These are phyloP conservation scores for Archivesica marissinica DNA, from an alignment of 1,140 invertebrate genomes.

Conservation along the genomic window DNA sequence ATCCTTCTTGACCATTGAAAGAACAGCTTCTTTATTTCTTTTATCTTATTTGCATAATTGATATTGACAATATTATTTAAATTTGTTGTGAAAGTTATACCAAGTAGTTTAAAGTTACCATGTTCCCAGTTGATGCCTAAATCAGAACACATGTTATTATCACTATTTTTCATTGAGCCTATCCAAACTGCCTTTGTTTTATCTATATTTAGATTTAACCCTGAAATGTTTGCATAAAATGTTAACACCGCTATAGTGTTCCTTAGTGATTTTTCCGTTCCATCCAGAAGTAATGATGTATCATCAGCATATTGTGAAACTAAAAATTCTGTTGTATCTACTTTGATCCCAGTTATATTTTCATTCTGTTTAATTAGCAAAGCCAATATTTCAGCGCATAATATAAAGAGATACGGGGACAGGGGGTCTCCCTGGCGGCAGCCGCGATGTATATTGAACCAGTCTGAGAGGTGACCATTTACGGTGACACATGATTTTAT, in stretches of 20 bases:
- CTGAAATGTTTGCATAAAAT: neutral
- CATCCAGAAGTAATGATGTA: neutral
- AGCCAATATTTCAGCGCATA: constrained; percentile 37
- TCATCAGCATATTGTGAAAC: constrained; percentile 37
- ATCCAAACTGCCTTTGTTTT: neutral
- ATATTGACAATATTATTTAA: too few species aligned
- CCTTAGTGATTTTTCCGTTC: constrained; percentile 23
- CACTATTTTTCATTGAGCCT: neutral
- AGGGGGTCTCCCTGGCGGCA: constrained; percentile 12
- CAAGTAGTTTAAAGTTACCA: neutral
- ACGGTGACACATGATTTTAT: constrained; percentile 15
- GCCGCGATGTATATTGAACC: constrained; percentile 13
- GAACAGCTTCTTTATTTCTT: too few species aligned
- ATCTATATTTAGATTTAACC: neutral
- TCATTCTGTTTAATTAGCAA: constrained; percentile 16
- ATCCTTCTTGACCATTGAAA: too few species aligned
- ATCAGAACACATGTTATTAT: neutral
- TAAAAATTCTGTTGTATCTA: constrained; percentile 6
- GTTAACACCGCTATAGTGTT: neutral
- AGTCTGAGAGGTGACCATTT: constrained; percentile 20
- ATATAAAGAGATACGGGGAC: constrained; percentile 10
- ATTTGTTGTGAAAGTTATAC: neutral
- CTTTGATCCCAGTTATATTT: constrained; percentile 27
- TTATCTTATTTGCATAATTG: too few species aligned
- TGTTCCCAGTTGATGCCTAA: neutral